Conservation (phyloP, 2,888 invertebrate species). For the Drosophila anomalata region DNA sequence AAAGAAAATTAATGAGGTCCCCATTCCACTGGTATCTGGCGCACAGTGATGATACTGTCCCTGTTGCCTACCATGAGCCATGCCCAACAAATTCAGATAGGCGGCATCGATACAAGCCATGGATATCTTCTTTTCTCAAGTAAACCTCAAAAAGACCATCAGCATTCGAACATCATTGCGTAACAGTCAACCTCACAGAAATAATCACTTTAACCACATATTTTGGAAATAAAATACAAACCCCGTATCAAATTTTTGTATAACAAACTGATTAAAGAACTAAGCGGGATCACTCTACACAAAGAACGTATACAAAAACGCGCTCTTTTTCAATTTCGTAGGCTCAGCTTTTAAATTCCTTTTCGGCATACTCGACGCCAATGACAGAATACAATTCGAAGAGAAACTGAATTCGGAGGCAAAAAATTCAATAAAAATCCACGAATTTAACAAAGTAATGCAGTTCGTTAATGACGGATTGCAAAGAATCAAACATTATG, state of each 20-base stretch:
- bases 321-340: background rate
- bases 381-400: no score
- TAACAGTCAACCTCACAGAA: background rate
- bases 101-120: background rate
- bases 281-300: background rate
- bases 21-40: background rate
- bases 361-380: no score
- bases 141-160: background rate
- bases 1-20: background rate
- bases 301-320: background rate
- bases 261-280: background rate
- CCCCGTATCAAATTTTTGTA: background rate
- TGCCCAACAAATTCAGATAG: background rate
- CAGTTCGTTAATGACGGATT: constrained; percentile 2
- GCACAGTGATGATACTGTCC: background rate
- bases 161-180: background rate
- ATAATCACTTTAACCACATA: background rate
- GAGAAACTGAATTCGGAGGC: no score
- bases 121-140: background rate
- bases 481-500: constrained; percentile 1
- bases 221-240: constrained; percentile 1
- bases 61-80: background rate
- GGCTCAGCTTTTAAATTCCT: no score
- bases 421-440: no score
- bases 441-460: no score